These are phyloP conservation scores for Drosophila kanekoi DNA, from an alignment of 2,888 invertebrate genomes.

Conservation along the genomic window DNA sequence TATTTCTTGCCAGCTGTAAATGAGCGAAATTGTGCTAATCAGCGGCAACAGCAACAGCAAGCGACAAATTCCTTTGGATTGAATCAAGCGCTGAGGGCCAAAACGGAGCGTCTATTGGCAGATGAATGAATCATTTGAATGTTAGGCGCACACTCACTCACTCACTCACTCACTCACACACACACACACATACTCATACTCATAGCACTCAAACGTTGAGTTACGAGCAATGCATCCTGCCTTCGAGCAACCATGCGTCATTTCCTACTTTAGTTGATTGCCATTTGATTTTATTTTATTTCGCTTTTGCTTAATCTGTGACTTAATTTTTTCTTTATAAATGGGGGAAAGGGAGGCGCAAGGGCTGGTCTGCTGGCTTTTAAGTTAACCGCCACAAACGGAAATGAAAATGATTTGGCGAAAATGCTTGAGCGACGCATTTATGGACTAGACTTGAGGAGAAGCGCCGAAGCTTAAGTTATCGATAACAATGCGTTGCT, in stretches of 20 bases:
- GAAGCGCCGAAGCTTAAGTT: conserved; percentile 3
- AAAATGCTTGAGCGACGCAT: conserved; percentile 19
- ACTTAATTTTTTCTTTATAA: conserved; percentile 4
- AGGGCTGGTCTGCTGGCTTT: conserved; percentile 16
- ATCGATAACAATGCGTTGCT: conserved; percentile 18
- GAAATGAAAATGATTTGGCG: conserved; percentile 62
- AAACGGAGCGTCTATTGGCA: conserved; percentile 11
- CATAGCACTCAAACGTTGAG: background rate
- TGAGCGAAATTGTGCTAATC: conserved; percentile 40
- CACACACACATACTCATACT: background rate
- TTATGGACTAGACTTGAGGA: background rate
- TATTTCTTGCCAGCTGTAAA: conserved; percentile 33
- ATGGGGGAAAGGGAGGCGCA: background rate
- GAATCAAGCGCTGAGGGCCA: conserved; percentile 38
- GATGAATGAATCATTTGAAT: conserved; percentile 49
- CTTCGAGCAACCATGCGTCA: conserved; percentile 46
- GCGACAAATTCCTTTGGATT: conserved; percentile 57
- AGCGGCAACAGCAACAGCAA: conserved; percentile 17
- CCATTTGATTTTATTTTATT: conserved; percentile 33
- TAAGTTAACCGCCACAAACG: conserved; percentile 47
- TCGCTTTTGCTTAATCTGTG: conserved; percentile 26
- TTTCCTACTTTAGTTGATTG: conserved; percentile 50
- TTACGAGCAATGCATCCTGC: conserved; percentile 36
- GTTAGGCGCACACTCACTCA: background rate
- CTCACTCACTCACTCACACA: background rate